Percentiles rank a stretch among this genome's conserved stretches.
phyloP scores from a whole-genome alignment of 2,113 vertebrate species.

The Laticauda colubrina region DNA sequence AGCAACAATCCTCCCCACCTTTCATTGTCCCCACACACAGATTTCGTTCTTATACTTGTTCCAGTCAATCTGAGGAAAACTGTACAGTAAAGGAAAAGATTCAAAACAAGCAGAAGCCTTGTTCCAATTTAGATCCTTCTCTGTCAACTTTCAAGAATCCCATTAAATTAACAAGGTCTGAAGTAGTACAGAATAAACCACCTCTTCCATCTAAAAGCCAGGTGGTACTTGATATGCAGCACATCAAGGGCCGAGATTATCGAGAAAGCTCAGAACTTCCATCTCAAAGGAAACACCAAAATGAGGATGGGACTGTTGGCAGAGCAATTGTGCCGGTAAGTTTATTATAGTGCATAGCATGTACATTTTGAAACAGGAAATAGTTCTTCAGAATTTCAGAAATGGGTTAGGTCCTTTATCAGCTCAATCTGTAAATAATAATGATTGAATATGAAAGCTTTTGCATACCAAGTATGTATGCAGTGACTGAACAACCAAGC shows the following conservation, averaged over 20 bases:
- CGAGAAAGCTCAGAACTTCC: constrained; percentile 82
- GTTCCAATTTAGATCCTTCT: constrained; percentile 34
- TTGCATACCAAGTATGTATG: background rate
- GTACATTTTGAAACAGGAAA: background rate
- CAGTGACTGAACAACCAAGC: background rate
- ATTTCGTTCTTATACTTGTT: constrained; percentile 85
- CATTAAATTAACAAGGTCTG: constrained; percentile 78
- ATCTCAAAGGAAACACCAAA: constrained; percentile 64
- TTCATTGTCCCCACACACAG: constrained; percentile 75
- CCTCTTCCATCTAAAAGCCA: constrained; percentile 84
- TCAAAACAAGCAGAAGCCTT: constrained; percentile 67
- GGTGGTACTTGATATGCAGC: constrained; percentile 74
- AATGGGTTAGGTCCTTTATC: background rate
- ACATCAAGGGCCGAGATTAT: constrained; percentile 79
- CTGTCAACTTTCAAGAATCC: constrained; percentile 74
- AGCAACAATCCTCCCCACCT: constrained; percentile 50
- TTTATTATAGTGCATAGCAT: constrained; percentile 1
- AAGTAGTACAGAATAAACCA: constrained; percentile 73
- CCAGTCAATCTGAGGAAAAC: constrained; percentile 64
- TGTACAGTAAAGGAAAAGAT: constrained; percentile 51
- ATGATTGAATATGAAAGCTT: background rate
- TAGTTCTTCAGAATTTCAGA: background rate
- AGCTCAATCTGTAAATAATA: background rate
- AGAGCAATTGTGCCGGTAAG: constrained; percentile 68
- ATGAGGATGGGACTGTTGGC: constrained; percentile 57